phyloP scores from a whole-genome alignment of 1,140 invertebrate genomes.

The Brachionus paranguensis region DNA sequence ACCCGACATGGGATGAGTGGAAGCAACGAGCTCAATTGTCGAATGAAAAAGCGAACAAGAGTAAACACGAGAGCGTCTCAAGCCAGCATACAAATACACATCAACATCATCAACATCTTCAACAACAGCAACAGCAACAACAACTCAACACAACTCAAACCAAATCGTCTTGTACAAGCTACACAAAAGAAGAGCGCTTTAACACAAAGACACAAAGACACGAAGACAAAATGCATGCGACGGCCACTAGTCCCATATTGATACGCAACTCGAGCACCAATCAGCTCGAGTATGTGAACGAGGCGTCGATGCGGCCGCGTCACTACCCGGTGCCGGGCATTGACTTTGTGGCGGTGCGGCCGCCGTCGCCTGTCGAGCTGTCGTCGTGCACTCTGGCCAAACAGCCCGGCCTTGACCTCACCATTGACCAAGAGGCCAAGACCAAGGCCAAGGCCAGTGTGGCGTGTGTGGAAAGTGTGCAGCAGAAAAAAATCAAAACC shows the following conservation, averaged over 20 bases:
- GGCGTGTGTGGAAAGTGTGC: background rate
- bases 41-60: background rate
- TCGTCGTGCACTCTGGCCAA: slow-evolving; percentile 8
- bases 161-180: background rate
- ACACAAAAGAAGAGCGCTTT: background rate
- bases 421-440: background rate
- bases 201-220: background rate
- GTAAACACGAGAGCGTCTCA: slow-evolving; percentile 13
- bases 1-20: slow-evolving; percentile 39
- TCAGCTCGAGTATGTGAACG: background rate
- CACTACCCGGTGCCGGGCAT: background rate
- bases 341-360: background rate
- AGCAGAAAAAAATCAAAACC: slow-evolving; percentile 26
- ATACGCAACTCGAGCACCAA: background rate
- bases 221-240: background rate
- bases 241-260: background rate
- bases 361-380: slow-evolving; percentile 10
- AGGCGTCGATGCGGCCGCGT: background rate
- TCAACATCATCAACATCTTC: background rate
- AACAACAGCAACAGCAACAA: background rate
- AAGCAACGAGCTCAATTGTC: slow-evolving; percentile 12
- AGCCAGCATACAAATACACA: background rate
- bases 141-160: background rate
- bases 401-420: background rate
- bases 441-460: background rate